Percentiles rank a stretch among this genome's conserved stretches.
phyloP scores from a whole-genome alignment of 2,113 vertebrate genomes.

The Mandrillus leucophaeus region DNA sequence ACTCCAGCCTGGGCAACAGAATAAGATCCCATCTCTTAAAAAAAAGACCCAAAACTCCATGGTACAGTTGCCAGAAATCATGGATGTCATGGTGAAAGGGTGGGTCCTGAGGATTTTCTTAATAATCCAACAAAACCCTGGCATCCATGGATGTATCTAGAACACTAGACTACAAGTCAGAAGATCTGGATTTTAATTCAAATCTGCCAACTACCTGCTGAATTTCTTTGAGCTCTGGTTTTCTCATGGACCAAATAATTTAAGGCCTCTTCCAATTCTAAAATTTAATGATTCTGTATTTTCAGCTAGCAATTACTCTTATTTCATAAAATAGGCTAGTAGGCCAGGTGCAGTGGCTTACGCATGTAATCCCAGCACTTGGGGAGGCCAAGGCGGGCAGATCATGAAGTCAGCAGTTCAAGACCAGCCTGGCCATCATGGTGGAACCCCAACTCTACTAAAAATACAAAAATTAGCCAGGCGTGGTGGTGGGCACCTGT shows the following conservation, averaged over 20 bases:
- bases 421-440: too few species aligned
- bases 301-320: neutral
- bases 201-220: neutral
- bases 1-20: neutral
- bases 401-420: too few species aligned
- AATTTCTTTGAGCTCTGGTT: neutral
- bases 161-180: neutral
- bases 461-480: too few species aligned
- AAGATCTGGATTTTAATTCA: neutral
- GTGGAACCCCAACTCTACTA: too few species aligned
- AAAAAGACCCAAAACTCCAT: neutral
- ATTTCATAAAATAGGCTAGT: neutral
- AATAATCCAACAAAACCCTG: neutral
- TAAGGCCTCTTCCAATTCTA: neutral
- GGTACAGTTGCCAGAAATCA: neutral
- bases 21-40: neutral
- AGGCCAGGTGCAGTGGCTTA: neutral
- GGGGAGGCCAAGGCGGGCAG: too few species aligned
- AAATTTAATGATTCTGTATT: conserved; percentile 22
- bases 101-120: neutral
- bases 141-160: neutral
- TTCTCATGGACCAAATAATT: neutral
- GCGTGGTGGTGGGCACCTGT: too few species aligned
- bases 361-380: too few species aligned
- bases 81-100: neutral